Conservation (phyloP, 2,113 vertebrate species). For the Promerops cafer region DNA sequence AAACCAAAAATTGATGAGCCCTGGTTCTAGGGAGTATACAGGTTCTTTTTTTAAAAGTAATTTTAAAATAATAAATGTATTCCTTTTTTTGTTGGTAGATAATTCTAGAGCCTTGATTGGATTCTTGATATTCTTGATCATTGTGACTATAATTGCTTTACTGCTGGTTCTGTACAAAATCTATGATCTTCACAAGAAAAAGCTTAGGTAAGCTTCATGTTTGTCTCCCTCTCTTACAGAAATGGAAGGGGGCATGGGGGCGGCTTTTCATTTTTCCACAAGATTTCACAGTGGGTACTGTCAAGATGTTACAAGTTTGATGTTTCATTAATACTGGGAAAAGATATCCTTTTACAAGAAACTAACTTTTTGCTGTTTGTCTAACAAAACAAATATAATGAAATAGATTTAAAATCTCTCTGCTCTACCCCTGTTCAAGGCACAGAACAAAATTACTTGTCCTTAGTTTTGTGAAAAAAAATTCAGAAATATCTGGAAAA, state of each 20-base stretch:
- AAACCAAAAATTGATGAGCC: not conserved
- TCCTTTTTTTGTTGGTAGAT: slow-evolving; percentile 68
- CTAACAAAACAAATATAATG: not conserved
- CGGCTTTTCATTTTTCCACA: not conserved
- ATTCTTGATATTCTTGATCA: slow-evolving; percentile 84
- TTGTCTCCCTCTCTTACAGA: not conserved
- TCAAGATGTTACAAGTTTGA: not conserved
- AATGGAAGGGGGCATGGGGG: not conserved
- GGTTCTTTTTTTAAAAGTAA: not conserved
- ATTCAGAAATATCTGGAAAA: not conserved
- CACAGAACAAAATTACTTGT: not conserved
- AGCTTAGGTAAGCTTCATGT: slow-evolving; percentile 71
- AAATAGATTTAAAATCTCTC: not conserved
- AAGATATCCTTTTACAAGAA: not conserved
- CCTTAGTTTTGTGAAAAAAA: not conserved
- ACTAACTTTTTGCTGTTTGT: not conserved
- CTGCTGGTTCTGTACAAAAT: slow-evolving; percentile 88
- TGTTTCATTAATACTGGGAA: not conserved
- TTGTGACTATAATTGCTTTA: slow-evolving; percentile 82
- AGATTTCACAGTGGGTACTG: not conserved
- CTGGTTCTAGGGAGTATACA: not conserved
- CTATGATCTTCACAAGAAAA: slow-evolving; percentile 75
- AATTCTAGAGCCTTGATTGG: slow-evolving; percentile 83
- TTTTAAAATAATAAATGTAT: not conserved
- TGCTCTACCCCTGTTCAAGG: not conserved